Percentiles rank a stretch among this genome's conserved stretches.
Evolutionary conservation across 2,888 invertebrate genomes (phyloP).

Genomic region (Clivina fossor): DNA sequence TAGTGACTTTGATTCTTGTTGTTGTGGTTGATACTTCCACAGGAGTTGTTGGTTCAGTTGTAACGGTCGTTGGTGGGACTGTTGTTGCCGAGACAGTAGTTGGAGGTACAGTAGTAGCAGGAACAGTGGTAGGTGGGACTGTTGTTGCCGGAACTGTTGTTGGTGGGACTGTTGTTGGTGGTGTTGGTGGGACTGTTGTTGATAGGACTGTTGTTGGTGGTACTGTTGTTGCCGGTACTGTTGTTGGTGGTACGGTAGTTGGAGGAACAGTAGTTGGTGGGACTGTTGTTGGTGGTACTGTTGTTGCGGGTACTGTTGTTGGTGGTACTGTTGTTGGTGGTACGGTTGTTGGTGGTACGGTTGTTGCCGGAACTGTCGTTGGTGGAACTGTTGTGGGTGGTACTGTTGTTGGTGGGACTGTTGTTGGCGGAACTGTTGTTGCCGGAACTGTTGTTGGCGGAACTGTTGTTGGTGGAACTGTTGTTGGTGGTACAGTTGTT

Average conservation of each 20-base stretch:
- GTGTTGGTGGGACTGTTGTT: slow-evolving; percentile 8
- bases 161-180: neutral
- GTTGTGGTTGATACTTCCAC: slow-evolving; percentile 15
- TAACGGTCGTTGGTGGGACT: slow-evolving; percentile 2
- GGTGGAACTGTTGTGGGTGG: slow-evolving; percentile 10
- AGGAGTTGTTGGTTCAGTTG: neutral
- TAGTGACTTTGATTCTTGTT: neutral
- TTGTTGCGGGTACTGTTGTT: slow-evolving; percentile 1
- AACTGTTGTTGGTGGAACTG: slow-evolving; percentile 14
- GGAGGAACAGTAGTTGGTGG: neutral
- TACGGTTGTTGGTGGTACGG: slow-evolving; percentile 4
- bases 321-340: slow-evolving; percentile 2
- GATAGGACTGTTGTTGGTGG: neutral
- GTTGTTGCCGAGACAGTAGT: neutral
- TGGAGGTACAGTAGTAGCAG: slow-evolving; percentile 1
- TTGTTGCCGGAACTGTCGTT: neutral
- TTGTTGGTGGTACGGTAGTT: neutral
- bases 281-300: slow-evolving; percentile 6
- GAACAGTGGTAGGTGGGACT: neutral
- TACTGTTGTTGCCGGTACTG: neutral
- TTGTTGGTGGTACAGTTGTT: slow-evolving; percentile 6
- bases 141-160: neutral
- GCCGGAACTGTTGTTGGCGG: slow-evolving; percentile 9
- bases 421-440: neutral
- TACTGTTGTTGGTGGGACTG: slow-evolving; percentile 13